Conservation (phyloP, 2,113 vertebrate genomes). For the Pseudorhombus dupliciocellatus region DNA sequence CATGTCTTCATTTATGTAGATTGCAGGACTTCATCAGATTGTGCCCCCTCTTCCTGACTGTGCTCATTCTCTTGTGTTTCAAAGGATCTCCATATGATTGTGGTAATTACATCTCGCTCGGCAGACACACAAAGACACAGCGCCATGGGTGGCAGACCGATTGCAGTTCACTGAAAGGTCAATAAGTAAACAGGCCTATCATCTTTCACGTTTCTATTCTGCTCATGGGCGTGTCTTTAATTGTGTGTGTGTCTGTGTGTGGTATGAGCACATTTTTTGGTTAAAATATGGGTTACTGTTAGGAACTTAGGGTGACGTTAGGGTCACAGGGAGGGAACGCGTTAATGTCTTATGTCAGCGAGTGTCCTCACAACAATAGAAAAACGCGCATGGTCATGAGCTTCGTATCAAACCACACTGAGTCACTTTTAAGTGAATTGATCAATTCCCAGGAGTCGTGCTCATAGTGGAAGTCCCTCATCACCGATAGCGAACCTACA, state of each 20-base stretch:
- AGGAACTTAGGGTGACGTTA: no score
- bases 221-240: constrained; percentile 17
- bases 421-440: constrained; percentile 39
- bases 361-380: no score
- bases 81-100: constrained; percentile 58
- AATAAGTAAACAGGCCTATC: constrained; percentile 65
- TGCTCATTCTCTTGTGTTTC: constrained; percentile 54
- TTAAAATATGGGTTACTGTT: no score
- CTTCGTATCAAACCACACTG: constrained; percentile 16
- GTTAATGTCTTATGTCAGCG: no score
- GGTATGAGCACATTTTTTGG: no score
- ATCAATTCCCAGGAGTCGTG: constrained; percentile 46
- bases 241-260: constrained; percentile 7
- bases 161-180: constrained; percentile 65
- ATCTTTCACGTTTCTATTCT: constrained; percentile 49
- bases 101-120: constrained; percentile 48
- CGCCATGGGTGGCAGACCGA: constrained; percentile 55
- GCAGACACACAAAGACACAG: constrained; percentile 38
- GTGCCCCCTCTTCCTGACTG: constrained; percentile 51
- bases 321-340: no score
- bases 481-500: constrained; percentile 41
- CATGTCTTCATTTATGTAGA: constrained; percentile 65
- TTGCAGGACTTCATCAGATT: constrained; percentile 62
- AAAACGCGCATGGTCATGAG: neutral
- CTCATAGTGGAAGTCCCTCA: constrained; percentile 30